A percentile compares a stretch with the other conserved stretches of the same genome.
phyloP scores from a whole-genome alignment of 2,888 invertebrate genomes.

The Cremastinae sp. region DNA sequence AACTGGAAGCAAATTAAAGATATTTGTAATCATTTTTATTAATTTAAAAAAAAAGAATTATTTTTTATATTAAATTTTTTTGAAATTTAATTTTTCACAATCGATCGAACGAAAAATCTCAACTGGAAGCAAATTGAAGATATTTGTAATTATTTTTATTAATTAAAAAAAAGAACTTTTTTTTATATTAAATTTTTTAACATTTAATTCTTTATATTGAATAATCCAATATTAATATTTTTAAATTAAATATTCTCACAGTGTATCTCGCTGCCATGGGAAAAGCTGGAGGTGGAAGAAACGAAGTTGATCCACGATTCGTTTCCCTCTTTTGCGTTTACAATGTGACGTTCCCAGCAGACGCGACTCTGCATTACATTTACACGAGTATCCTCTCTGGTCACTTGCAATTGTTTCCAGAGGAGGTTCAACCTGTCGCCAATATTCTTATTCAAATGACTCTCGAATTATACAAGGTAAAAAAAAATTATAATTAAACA shows the following conservation, averaged over 20 bases:
- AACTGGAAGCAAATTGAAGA: conserved; percentile 94
- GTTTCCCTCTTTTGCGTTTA: conserved; percentile 94
- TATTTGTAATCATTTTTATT: conserved; percentile 80
- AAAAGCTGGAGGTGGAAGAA: conserved; percentile 93
- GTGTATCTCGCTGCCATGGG: conserved; percentile 93
- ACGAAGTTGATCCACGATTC: conserved; percentile 94
- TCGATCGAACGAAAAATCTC: conserved; percentile 92
- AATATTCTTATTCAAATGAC: conserved; percentile 89
- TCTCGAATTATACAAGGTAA: conserved; percentile 89
- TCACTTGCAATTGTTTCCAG: conserved; percentile 87
- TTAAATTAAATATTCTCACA: conserved; percentile 59
- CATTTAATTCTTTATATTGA: no score
- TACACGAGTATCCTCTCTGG: conserved; percentile 91
- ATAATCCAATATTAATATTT: neutral
- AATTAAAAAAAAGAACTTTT: neutral
- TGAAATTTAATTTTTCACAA: no score
- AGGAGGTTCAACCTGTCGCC: conserved; percentile 85
- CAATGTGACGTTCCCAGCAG: conserved; percentile 92
- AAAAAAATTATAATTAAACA: conserved; percentile 21
- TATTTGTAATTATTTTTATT: conserved; percentile 80
- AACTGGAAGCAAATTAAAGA: conserved; percentile 94
- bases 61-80: no score
- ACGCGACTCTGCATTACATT: conserved; percentile 89
- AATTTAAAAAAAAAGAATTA: neutral
- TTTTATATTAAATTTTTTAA: no score